Conservation (phyloP, 2,888 invertebrate species). For the Elegia similella region DNA sequence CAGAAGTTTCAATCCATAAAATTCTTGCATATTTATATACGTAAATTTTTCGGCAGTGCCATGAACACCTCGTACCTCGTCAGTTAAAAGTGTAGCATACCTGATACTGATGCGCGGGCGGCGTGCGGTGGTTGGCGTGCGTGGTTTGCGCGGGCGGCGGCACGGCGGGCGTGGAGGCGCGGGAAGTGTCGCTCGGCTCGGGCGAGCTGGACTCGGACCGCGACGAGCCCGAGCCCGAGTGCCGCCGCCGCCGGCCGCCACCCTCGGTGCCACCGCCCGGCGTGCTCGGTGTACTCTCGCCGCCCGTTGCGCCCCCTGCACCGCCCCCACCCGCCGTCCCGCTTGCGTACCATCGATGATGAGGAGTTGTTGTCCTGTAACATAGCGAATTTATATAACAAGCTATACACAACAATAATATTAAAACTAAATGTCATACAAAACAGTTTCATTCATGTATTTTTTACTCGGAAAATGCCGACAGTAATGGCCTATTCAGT, state of each 20-base stretch:
- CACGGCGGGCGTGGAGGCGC: conserved; percentile 82
- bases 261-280: conserved; percentile 69
- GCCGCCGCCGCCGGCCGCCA: conserved; percentile 74
- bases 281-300: conserved; percentile 66
- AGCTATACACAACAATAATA: neutral
- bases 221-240: conserved; percentile 77
- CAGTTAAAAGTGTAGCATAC: conserved; percentile 26
- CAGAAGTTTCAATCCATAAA: too few relatives aligned
- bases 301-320: conserved; percentile 38
- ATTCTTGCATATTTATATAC: too few relatives aligned
- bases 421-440: too few relatives aligned
- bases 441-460: too few relatives aligned
- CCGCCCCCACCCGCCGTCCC: conserved; percentile 62
- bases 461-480: too few relatives aligned
- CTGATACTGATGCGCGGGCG: conserved; percentile 54
- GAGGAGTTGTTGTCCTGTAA: conserved; percentile 59
- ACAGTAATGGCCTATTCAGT: too few relatives aligned
- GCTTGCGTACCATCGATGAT: conserved; percentile 71
- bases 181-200: conserved; percentile 80
- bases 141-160: conserved; percentile 53
- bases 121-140: conserved; percentile 55
- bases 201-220: conserved; percentile 81
- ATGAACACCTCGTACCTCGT: too few relatives aligned
- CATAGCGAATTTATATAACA: conserved; percentile 8
- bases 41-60: too few relatives aligned